Evolutionary conservation across 2,888 invertebrate genomes (phyloP), one percentile per base, ranked within the genome.

Genomic region (Archips xylosteana): DNA sequence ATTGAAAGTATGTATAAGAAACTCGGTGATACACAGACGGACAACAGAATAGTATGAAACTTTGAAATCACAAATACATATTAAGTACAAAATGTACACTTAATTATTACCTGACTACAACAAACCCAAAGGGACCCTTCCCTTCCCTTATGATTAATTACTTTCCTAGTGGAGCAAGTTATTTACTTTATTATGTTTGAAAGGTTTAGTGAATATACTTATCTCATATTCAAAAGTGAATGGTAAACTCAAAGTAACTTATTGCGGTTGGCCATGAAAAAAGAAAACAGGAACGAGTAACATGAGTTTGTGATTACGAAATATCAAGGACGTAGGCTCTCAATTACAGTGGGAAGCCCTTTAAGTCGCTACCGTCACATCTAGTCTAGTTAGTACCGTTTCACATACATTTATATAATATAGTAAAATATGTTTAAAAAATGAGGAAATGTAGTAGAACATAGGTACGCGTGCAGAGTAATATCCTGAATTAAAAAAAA

Each of bases 321-420:
- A 85, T 85, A 85, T 85, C 85, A 87, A 88, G 85, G 86, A 82
- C 84, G 77, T 75, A 74, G 71, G 76, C 78, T 81, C 77, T 80
- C 78, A 77, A 79, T 83, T 79, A 82, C 76, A 80, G 77, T 75
- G 82, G 75, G 87, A 89, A 88, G 82, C 87, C 88, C 66, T 86
- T 86, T 76, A 76, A 80, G 77, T 75, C 68, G 68, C 81, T 79
- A 80, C 80, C 78, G 81, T 76, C 70, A 62, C 64, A 65, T 54
- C 51, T 63, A 34, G 68, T 54, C 51, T 63, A 34, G 68, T 61
- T 39, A 39, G 72, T 34, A 47, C 68, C 65, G 49, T 54, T 61
- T 69, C 15, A 23, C 65, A 61, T 42, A 13, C 62, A 63, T 23
- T 15, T 2, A 15, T 49, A 3, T 45, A 9, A 45, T 45, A 12